Conservation (phyloP, 2,113 vertebrate genomes). For the Menura novaehollandiae region DNA sequence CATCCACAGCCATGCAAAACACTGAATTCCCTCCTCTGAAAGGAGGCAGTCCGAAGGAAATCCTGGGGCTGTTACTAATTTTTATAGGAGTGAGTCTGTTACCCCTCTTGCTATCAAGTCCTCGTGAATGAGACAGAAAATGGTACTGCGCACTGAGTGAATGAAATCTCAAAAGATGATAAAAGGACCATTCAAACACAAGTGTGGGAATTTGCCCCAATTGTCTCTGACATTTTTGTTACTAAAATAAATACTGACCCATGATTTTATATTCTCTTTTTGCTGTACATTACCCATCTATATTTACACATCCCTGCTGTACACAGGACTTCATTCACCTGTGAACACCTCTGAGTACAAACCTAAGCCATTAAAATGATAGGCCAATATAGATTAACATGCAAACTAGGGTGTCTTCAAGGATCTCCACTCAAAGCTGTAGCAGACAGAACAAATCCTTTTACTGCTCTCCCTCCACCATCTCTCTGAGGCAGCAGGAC, state of each 20-base stretch:
- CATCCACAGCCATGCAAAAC: not conserved
- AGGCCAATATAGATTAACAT: not conserved
- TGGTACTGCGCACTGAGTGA: not conserved
- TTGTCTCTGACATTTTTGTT: not conserved
- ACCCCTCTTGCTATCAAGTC: not conserved
- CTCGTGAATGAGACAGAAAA: not conserved
- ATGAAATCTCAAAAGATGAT: not conserved
- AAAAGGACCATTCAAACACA: not conserved
- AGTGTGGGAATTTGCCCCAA: not conserved
- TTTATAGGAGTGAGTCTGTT: not conserved
- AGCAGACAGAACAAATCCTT: not conserved
- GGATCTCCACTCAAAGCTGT: not conserved
- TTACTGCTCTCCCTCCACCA: not conserved
- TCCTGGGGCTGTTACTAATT: not conserved
- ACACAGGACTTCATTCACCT: not conserved
- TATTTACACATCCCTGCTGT: not conserved
- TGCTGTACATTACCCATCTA: not conserved
- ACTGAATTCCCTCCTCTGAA: not conserved
- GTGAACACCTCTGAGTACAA: not conserved
- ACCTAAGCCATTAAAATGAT: not conserved
- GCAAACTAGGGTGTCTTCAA: not conserved
- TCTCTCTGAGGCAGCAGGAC: not conserved
- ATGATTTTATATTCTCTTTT: not conserved
- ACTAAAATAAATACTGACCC: not conserved
- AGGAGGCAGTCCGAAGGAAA: not conserved